Evolutionary conservation across 2,888 invertebrate species (phyloP), one percentile per base, ranked within the genome.

Genomic region (Thymelicus sylvestris): DNA sequence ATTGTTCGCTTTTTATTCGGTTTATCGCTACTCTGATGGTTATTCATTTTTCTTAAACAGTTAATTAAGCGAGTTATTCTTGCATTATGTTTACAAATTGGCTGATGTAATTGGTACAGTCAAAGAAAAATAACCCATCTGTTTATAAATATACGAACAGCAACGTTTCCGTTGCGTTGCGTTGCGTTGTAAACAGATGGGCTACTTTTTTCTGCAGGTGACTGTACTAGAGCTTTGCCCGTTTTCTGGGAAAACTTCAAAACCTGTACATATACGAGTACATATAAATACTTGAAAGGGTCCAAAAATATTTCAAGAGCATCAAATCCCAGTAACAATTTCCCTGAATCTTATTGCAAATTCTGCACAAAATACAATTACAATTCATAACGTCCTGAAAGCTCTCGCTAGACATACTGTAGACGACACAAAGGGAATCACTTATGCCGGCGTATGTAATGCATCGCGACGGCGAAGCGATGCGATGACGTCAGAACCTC

Each of bases 391-490:
- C 60, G 50, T 67, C 60, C 60, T 67, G 47, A 67, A 67, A 61
- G 67, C 60, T 38, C 39, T 8, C 41, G 50, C 50, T 60, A 48
- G 60, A 60, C 48, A 48, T 47, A 62, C 67, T 52, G 50, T 48
- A 52, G 19, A 44, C 41, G 31, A 61, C 19, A 67, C 67, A 67
- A 67, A 67, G 67, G 52, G 61, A 67, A 67, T 67, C 67, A 52
- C 52, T 67, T 67, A 67, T 67, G 67, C 61, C 57, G 31, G 31
- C 31, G 48, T 41, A 61, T 67, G 41, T 67, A 61, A 67, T 67
- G 67, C 67, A 67, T 67, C 67, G 59, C 13, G 61, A 52, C 61
- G 44, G 5, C 67, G 59, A 10, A 50, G 52, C 61, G 44, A 6
- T 61, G 61, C 60, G 52, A 61, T 67, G 61, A 67, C 60, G 50